Conservation (phyloP, 2,113 vertebrate genomes). For the Bothrops jararaca region DNA sequence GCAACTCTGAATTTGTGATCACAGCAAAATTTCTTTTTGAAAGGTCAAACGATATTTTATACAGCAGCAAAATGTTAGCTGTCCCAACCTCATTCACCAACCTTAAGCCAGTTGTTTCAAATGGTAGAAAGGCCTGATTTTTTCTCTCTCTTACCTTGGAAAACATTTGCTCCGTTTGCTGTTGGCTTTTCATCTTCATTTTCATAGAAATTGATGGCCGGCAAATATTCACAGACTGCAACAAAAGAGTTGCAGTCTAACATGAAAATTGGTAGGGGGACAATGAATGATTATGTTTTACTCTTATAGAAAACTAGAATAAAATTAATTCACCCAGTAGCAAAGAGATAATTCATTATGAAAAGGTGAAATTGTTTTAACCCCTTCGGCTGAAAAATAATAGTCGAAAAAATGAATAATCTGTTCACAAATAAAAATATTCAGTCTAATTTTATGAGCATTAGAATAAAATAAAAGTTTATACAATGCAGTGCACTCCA, state of each 20-base stretch:
- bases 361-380: neutral
- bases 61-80: neutral
- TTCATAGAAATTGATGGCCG: accelerated
- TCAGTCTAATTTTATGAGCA: neutral
- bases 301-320: neutral
- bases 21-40: neutral
- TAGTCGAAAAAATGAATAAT: conserved; percentile 1
- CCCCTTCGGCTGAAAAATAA: neutral
- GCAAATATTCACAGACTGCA: neutral
- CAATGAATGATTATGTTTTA: neutral
- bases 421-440: neutral
- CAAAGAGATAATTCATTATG: neutral
- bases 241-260: accelerated
- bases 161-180: conserved; percentile 34
- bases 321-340: neutral
- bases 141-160: conserved; percentile 23
- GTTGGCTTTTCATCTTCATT: neutral
- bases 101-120: conserved; percentile 12
- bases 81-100: neutral
- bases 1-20: neutral
- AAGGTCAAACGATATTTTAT: neutral
- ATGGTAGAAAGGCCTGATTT: neutral
- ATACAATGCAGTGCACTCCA: neutral
- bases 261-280: neutral
- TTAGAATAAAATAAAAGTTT: neutral